phyloP scores from a whole-genome alignment of 2,888 invertebrate species.

The Megamerina dolium region DNA sequence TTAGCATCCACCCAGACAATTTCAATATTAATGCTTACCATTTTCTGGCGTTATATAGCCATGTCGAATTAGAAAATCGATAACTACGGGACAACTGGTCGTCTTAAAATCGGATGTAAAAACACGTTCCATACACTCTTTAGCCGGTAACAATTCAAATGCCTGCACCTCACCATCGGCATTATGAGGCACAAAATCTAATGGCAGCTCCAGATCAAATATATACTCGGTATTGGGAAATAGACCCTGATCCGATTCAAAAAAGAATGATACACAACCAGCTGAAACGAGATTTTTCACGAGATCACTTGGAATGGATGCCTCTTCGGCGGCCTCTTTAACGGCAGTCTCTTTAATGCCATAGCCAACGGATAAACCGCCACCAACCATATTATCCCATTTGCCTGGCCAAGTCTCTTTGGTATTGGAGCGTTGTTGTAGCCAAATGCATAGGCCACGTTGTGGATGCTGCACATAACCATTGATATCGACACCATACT shows the following conservation, averaged over 20 bases:
- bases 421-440: constrained; percentile 82
- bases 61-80: constrained; percentile 89
- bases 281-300: constrained; percentile 55
- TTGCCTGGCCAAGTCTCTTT: constrained; percentile 95
- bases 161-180: constrained; percentile 91
- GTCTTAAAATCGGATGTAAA: constrained; percentile 84
- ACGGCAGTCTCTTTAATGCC: constrained; percentile 83
- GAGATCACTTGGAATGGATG: constrained; percentile 75
- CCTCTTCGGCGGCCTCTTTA: constrained; percentile 93
- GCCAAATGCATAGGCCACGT: constrained; percentile 79
- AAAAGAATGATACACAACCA: constrained; percentile 60
- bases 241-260: constrained; percentile 86
- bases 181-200: constrained; percentile 85
- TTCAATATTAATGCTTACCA: constrained; percentile 54
- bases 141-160: constrained; percentile 79
- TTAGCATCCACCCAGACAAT: no score
- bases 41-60: constrained; percentile 84
- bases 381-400: constrained; percentile 94
- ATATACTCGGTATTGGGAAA: constrained; percentile 94
- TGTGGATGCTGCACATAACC: constrained; percentile 83
- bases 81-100: constrained; percentile 83
- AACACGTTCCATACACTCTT: constrained; percentile 75
- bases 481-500: constrained; percentile 92
- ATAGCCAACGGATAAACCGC: constrained; percentile 84
- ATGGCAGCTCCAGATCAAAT: constrained; percentile 84